These are phyloP conservation scores for Takifugu flavidus DNA, from an alignment of 2,113 vertebrate genomes.

Conservation along the genomic window DNA sequence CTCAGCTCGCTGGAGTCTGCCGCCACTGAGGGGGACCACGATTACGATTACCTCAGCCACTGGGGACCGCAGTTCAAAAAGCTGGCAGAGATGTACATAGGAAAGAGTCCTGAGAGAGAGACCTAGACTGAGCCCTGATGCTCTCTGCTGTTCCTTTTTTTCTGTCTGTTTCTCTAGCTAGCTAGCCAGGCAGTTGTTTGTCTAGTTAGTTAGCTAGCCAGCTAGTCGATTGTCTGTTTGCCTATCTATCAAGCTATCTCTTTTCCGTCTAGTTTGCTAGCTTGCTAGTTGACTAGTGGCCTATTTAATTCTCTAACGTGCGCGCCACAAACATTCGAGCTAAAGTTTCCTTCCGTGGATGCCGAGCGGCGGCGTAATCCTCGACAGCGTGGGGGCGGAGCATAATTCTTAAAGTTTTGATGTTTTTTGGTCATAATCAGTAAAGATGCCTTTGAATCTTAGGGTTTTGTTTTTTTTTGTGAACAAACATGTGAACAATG, in stretches of 20 bases:
- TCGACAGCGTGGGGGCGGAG: neutral
- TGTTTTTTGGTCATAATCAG: constrained; percentile 72
- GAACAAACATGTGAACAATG: constrained; percentile 78
- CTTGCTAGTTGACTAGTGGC: constrained; percentile 52
- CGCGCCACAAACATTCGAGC: constrained; percentile 13
- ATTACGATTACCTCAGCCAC: constrained; percentile 93
- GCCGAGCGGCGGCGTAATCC: constrained; percentile 17
- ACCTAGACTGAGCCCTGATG: constrained; percentile 68
- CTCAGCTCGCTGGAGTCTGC: constrained; percentile 92
- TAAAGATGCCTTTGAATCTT: constrained; percentile 79
- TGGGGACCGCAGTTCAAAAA: constrained; percentile 97
- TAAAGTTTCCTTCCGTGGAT: constrained; percentile 19
- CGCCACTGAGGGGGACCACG: constrained; percentile 92
- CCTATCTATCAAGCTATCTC: constrained; percentile 56
- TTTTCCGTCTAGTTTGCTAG: constrained; percentile 61
- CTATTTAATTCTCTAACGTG: constrained; percentile 42
- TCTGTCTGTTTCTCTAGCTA: constrained; percentile 35
- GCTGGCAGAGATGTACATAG: constrained; percentile 96
- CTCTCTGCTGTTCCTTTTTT: constrained; percentile 28
- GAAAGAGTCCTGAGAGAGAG: constrained; percentile 88
- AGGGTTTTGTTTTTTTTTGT: constrained; percentile 71
- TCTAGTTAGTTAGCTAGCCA: constrained; percentile 40
- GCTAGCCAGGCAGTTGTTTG: constrained; percentile 33
- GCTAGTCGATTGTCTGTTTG: constrained; percentile 39
- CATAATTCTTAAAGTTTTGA: constrained; percentile 57